Evolutionary conservation across 1,140 invertebrate species (phyloP), one percentile per base, ranked within the genome.

Genomic region (Drosophila ercepeae): DNA sequence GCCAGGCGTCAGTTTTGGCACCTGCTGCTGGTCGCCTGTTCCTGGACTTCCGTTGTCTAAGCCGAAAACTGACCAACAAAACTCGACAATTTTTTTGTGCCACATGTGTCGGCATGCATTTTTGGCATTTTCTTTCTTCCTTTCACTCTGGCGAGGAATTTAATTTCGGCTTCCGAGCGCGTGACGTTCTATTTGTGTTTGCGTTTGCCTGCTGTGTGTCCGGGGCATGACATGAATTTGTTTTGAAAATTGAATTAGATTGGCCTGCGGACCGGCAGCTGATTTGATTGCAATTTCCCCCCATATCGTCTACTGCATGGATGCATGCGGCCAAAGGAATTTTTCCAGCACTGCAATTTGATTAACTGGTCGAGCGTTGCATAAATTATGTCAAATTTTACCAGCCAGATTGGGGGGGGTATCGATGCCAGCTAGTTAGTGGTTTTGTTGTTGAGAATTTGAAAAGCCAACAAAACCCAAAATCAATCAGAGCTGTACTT

Each of bases 161-260:
- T 73, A 76, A 86, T 84, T 84, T 84, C 64, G 72, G 76, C 81
- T 84, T 76, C 75, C 75, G 60, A 64, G 59, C 81, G 83, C 72
- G 76, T 84, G 81, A 81, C 76, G 63, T 73, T 76, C 58, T 79
- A 51, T 79, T 79, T 73, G 73, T 51, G 52, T 49, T 72, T 36
- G 36, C 52, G 34, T 45, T 21, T 45, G 13, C 13, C n/a, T 36
- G 11, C 3, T 16, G 36, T 63, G 76, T 65, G 58, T 57, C 53
- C 51, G 27, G 41, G 49, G 32, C 63, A 59, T 55, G 60, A 75
- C 76, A 86, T 73, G 81, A 84, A 81, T 84, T 84, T 84, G 81
- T 76, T 81, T 76, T 59, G 55, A 79, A 74, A 83, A 82, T 84
- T 84, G 82, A 86, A 84, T 84, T 84, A 84, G 81, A 84, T 86